Conservation (phyloP, 2,797 vertebrate species). For the Microctenopoma lineatum region DNA sequence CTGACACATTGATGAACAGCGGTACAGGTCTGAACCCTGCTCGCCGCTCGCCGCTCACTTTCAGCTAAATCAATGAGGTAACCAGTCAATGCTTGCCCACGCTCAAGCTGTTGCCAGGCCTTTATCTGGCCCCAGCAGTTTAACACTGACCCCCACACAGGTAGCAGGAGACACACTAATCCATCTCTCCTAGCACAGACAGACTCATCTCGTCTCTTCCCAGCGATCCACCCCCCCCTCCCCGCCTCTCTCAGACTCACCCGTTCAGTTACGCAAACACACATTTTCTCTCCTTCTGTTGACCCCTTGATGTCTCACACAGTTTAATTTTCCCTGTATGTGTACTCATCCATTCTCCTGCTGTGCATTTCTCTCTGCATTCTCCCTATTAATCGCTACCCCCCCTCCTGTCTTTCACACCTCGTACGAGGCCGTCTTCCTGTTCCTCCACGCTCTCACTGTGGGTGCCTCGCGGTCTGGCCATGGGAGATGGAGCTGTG, state of each 20-base stretch:
- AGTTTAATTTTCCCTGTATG: slow-evolving; percentile 57
- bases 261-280: slow-evolving; percentile 53
- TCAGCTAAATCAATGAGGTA: slow-evolving; percentile 74
- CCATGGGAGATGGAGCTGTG: slow-evolving; percentile 46
- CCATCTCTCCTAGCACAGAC: slow-evolving; percentile 75
- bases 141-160: slow-evolving; percentile 80
- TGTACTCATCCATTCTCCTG: slow-evolving; percentile 50
- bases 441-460: slow-evolving; percentile 11
- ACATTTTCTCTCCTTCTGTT: slow-evolving; percentile 35
- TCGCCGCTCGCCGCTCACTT: slow-evolving; percentile 65
- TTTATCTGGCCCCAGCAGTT: slow-evolving; percentile 79
- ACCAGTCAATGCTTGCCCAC: slow-evolving; percentile 72
- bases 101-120: slow-evolving; percentile 66
- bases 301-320: slow-evolving; percentile 39
- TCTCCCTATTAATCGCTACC: slow-evolving; percentile 51
- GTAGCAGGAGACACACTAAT: slow-evolving; percentile 77
- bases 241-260: slow-evolving; percentile 33
- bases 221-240: slow-evolving; percentile 32
- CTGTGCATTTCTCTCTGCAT: slow-evolving; percentile 52
- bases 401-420: background rate
- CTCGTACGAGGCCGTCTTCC: slow-evolving; percentile 25
- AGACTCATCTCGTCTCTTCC: slow-evolving; percentile 69
- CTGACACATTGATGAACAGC: slow-evolving; percentile 78
- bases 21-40: slow-evolving; percentile 67
- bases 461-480: slow-evolving; percentile 63